Evolutionary conservation across 1,140 invertebrate genomes (phyloP).

Genomic region (Drosophila persimilis): DNA sequence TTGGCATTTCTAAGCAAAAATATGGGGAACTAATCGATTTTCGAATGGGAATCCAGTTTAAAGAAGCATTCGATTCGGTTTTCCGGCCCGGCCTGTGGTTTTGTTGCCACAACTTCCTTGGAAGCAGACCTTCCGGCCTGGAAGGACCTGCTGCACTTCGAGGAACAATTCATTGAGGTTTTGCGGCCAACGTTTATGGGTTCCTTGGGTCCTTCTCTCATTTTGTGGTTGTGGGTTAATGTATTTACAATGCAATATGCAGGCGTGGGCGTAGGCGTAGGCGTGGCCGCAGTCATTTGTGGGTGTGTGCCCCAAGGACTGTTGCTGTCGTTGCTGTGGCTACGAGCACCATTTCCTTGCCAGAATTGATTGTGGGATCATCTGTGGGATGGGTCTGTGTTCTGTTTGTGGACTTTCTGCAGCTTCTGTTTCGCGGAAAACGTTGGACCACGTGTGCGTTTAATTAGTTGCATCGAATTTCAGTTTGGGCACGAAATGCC

Average conservation of each 20-base stretch:
- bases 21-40: constrained; percentile 39
- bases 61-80: constrained; percentile 7
- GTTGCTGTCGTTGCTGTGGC: constrained; percentile 16
- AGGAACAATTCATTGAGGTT: not conserved
- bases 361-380: not conserved
- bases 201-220: constrained; percentile 12
- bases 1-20: constrained; percentile 36
- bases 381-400: not conserved
- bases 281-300: not conserved
- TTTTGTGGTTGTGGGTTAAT: constrained; percentile 34
- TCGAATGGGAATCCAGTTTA: constrained; percentile 6
- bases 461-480: constrained; percentile 31
- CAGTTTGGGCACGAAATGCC: not conserved
- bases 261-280: constrained; percentile 2
- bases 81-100: not conserved
- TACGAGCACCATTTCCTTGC: not conserved
- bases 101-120: not conserved
- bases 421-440: no score
- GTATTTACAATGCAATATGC: constrained; percentile 40
- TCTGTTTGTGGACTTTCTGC: no score
- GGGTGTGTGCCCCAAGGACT: no score
- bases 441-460: constrained; percentile 6
- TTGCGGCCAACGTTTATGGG: not conserved
- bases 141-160: no score
- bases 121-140: no score